These are phyloP conservation scores for Leptinotarsa haldemani DNA, from an alignment of 2,888 invertebrate species.

Conservation along the genomic window DNA sequence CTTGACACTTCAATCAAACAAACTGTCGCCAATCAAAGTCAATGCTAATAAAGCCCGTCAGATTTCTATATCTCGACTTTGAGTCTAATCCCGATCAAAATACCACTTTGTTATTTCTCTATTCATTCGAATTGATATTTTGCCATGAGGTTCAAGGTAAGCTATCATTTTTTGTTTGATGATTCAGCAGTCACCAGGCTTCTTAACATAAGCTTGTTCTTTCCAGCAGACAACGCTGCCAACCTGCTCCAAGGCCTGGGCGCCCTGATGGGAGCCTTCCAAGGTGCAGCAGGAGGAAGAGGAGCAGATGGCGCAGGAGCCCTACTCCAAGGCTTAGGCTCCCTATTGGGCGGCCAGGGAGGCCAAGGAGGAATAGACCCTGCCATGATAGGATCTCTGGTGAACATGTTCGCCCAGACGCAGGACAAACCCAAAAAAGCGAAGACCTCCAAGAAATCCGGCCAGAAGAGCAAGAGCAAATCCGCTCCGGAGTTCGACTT, in stretches of 20 bases:
- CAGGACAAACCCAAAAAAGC: slow-evolving; percentile 20
- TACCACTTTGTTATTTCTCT: too few species aligned
- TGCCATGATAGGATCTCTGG: slow-evolving; percentile 71
- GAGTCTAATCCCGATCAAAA: too few species aligned
- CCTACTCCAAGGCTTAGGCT: slow-evolving; percentile 44
- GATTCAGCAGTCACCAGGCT: too few species aligned
- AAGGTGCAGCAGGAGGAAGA: slow-evolving; percentile 32
- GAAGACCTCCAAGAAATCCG: neutral
- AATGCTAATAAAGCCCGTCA: too few species aligned
- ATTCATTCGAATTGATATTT: too few species aligned
- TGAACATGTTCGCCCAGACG: slow-evolving; percentile 67
- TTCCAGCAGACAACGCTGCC: slow-evolving; percentile 37
- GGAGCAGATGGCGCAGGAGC: slow-evolving; percentile 32
- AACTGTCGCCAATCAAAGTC: too few species aligned
- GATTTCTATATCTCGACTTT: too few species aligned
- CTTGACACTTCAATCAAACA: too few species aligned
- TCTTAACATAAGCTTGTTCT: neutral
- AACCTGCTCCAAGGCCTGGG: slow-evolving; percentile 44
- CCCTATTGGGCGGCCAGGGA: slow-evolving; percentile 36
- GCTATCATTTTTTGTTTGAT: too few species aligned
- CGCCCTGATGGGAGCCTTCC: slow-evolving; percentile 42
- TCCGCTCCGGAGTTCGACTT: slow-evolving; percentile 36
- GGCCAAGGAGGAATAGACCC: slow-evolving; percentile 68
- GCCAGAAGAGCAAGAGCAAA: slow-evolving; percentile 1
- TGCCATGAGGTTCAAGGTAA: too few species aligned